Percentiles rank a stretch among this genome's conserved stretches.
These are phyloP conservation scores for Patagioenas fasciata DNA, from an alignment of 2,113 vertebrate species.

Conservation along the genomic window DNA sequence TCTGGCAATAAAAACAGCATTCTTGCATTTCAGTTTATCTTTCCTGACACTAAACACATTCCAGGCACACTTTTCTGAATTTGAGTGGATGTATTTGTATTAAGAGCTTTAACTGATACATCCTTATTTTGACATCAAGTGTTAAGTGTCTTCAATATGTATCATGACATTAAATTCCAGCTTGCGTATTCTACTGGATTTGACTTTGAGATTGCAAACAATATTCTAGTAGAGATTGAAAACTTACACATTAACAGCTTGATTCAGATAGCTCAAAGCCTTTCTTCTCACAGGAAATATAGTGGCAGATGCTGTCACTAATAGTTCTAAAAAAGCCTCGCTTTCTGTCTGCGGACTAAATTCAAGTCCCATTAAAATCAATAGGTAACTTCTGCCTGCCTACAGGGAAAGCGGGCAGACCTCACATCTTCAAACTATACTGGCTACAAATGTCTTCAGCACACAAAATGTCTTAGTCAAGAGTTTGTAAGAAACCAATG, in stretches of 20 bases:
- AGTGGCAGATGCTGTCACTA: not conserved
- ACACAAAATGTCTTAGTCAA: not conserved
- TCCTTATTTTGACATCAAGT: conserved; percentile 47
- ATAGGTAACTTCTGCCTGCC: not conserved
- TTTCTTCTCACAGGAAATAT: not conserved
- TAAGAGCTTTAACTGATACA: conserved; percentile 28
- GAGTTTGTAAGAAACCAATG: not conserved
- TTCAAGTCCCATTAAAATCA: conserved; percentile 29
- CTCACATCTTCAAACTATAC: not conserved
- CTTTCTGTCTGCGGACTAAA: not conserved
- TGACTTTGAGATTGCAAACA: conserved; percentile 14
- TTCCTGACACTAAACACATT: not conserved
- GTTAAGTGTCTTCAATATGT: conserved; percentile 32
- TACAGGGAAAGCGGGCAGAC: not conserved
- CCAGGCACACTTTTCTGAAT: not conserved
- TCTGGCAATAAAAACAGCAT: not conserved
- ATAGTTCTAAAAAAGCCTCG: not conserved
- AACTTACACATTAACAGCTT: conserved; percentile 21
- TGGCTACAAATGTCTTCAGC: not conserved
- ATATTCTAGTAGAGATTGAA: not conserved
- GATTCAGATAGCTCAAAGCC: conserved; percentile 7
- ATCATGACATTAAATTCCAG: not conserved
- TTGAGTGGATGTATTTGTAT: conserved; percentile 44
- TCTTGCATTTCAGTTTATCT: not conserved
- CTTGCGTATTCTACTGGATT: not conserved